Evolutionary conservation across 1,140 invertebrate species (phyloP), one percentile per base, ranked within the genome.

Genomic region (Antheraea mylitta): DNA sequence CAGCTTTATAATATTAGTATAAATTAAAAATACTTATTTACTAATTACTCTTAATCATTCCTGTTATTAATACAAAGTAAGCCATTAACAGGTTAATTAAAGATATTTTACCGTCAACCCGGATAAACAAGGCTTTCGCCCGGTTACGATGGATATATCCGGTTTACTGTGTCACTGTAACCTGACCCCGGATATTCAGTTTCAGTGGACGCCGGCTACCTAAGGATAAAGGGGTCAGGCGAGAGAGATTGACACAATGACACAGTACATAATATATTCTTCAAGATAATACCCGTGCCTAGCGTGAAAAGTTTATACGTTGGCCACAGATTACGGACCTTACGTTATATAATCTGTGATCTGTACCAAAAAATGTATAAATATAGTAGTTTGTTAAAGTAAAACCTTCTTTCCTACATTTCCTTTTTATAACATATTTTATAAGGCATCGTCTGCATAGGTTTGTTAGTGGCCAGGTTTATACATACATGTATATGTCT

Each of bases 171-270:
- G 60, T 22, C 60, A 22, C 13, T 22, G 60, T 61, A 61, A 61
- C 60, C 60, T 38, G 18, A 65, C n/a, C 18, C n/a, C 38, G 38
- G 64, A 65, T 65, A 65, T 65, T n/a, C 38, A 42, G 18, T 65
- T 18, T 53, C 64, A 45, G 38, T 45, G 37, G 38, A 65, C 64
- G 18, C 38, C 38, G 19, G 42, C 38, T 48, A 42, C 37, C 37
- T 48, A 45, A 10, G 18, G 19, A 65, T 65, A 65, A 65, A 48
- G 38, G 45, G 64, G 64, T 65, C 64, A 65, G 10, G 30, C 30
- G 37, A 64, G 13, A 7, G 62, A 60, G 45, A 30, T 60, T 60
- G 59, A 60, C 59, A 30, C 10, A 60, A 60, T 60, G 59, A 60
- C 59, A 7, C 18, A 53, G 45, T 13, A 42, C 38, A 42, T 42